A percentile compares a stretch with the other conserved stretches of the same genome.
Conservation (phyloP, 2,888 invertebrate species). For the Julus scandinavius region DNA sequence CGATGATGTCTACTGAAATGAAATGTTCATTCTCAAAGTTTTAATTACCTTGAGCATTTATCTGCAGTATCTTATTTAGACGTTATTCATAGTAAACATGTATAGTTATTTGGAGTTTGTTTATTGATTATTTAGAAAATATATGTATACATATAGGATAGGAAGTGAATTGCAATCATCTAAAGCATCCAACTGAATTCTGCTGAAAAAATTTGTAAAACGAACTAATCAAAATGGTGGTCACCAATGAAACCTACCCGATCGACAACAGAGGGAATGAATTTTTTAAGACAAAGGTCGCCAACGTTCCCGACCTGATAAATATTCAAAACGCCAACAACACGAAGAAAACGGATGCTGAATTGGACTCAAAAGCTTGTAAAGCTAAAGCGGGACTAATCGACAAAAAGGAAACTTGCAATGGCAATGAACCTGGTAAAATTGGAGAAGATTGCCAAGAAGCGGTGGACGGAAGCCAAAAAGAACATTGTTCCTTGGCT, state of each 20-base stretch:
- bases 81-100: too few species aligned
- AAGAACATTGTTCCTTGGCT: conserved; percentile 19
- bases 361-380: conserved; percentile 32
- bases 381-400: not conserved
- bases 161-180: not conserved
- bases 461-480: conserved; percentile 47
- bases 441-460: not conserved
- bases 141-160: too few species aligned
- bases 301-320: conserved; percentile 48
- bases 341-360: conserved; percentile 6
- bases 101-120: too few species aligned
- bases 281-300: conserved; percentile 37
- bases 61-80: too few species aligned
- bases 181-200: not conserved
- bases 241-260: conserved; percentile 28
- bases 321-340: conserved; percentile 45
- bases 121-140: too few species aligned
- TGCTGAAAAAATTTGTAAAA: not conserved
- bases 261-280: not conserved
- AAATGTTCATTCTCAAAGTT: too few species aligned
- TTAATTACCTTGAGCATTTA: too few species aligned
- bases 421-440: conserved; percentile 42
- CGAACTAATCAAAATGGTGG: not conserved
- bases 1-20: too few species aligned
- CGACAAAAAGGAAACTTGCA: not conserved